Evolutionary conservation across 2,113 vertebrate species (phyloP).

Genomic region (human): GRCh38 chr2:239244001-239244500

Average conservation of each 20-base stretch:
- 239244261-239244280: too few relatives aligned
- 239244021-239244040: neutral
- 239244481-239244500: neutral
- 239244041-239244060: neutral
- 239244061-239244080: neutral
- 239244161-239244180: neutral
- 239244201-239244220: neutral
- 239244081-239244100: rapidly evolving
- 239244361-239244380: too few relatives aligned
- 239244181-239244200: neutral
- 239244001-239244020: too few relatives aligned
- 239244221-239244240: neutral
- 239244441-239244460: rapidly evolving
- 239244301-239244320: rapidly evolving
- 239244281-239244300: neutral
- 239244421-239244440: neutral
- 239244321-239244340: too few relatives aligned
- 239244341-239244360: neutral
- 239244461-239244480: neutral
- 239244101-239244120: neutral
- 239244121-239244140: neutral
- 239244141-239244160: neutral
- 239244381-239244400: too few relatives aligned
- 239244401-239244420: too few relatives aligned
- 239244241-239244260: neutral